Evolutionary conservation across 2,888 invertebrate genomes (phyloP).

Genomic region (Cosmopolites sordidus): DNA sequence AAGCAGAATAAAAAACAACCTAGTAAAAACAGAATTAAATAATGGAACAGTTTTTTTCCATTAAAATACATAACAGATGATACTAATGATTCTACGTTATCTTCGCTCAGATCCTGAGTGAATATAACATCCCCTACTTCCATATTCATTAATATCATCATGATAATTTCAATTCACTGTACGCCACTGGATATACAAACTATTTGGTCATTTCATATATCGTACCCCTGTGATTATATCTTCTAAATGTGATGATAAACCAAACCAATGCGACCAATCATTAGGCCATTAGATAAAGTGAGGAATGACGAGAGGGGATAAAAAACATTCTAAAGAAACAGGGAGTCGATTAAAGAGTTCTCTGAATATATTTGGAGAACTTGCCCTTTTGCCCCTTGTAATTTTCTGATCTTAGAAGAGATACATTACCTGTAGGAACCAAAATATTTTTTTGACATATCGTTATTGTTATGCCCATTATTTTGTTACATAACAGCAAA

Average conservation of each 20-base stretch:
- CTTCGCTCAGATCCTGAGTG: too few relatives aligned
- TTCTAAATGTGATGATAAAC: constrained; percentile 4
- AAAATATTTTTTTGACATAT: background rate
- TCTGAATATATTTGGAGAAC: too few relatives aligned
- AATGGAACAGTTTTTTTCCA: too few relatives aligned
- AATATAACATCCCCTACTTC: too few relatives aligned
- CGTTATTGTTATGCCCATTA: background rate
- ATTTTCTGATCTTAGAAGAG: background rate
- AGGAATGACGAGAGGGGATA: background rate
- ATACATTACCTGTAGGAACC: background rate
- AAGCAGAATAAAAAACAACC: too few relatives aligned
- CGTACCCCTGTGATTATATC: constrained; percentile 7
- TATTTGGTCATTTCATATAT: constrained; percentile 3
- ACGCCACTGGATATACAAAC: background rate
- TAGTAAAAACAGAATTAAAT: too few relatives aligned
- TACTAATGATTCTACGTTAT: too few relatives aligned
- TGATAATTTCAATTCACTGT: background rate
- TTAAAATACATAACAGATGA: too few relatives aligned
- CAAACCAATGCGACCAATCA: constrained; percentile 1
- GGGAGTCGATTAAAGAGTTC: background rate
- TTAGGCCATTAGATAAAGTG: constrained; percentile 4
- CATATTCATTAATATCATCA: background rate
- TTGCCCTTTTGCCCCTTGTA: background rate
- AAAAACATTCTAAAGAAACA: constrained; percentile 3
- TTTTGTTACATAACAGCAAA: too few relatives aligned